Evolutionary conservation across 2,113 vertebrate genomes (phyloP).

Genomic region (Dolichotis patagonum): DNA sequence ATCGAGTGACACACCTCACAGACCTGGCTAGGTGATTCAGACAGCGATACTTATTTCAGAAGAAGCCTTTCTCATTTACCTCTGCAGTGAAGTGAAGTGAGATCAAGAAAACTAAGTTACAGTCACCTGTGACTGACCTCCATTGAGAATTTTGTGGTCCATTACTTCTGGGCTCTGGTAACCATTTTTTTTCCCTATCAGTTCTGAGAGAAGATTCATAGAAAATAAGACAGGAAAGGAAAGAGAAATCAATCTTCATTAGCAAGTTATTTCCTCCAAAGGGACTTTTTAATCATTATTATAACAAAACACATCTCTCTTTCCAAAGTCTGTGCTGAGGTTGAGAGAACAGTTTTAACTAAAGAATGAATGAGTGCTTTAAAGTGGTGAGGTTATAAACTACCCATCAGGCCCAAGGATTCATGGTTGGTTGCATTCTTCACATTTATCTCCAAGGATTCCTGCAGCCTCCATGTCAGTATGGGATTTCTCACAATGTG

Average conservation of each 20-base stretch:
- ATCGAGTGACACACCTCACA: not conserved
- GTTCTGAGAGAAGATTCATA: conserved; percentile 54
- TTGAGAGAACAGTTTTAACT: conserved; percentile 47
- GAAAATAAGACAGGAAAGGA: conserved; percentile 10
- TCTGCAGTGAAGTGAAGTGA: not conserved
- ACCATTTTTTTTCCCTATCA: not conserved
- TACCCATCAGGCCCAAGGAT: not conserved
- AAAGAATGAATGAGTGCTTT: conserved; percentile 16
- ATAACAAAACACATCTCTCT: conserved; percentile 37
- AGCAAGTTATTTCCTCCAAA: conserved; percentile 63
- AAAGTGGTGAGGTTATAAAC: conserved; percentile 22
- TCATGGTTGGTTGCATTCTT: conserved; percentile 31
- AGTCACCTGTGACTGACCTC: not conserved
- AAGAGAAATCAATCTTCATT: conserved; percentile 61
- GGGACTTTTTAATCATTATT: conserved; percentile 57
- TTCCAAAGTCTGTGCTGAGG: conserved; percentile 40
- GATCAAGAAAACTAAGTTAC: not conserved
- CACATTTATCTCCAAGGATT: conserved; percentile 3
- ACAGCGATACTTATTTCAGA: not conserved
- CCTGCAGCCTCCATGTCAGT: not conserved
- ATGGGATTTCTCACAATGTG: not conserved
- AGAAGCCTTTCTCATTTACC: not conserved
- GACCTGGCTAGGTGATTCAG: not conserved
- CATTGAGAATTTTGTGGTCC: not conserved
- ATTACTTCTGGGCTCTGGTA: conserved; percentile 7